Evolutionary conservation across 64 coral and sea anemone species (phyloP), one percentile per base, ranked within the genome.

Genomic region (Stichodactyla mertensii): DNA sequence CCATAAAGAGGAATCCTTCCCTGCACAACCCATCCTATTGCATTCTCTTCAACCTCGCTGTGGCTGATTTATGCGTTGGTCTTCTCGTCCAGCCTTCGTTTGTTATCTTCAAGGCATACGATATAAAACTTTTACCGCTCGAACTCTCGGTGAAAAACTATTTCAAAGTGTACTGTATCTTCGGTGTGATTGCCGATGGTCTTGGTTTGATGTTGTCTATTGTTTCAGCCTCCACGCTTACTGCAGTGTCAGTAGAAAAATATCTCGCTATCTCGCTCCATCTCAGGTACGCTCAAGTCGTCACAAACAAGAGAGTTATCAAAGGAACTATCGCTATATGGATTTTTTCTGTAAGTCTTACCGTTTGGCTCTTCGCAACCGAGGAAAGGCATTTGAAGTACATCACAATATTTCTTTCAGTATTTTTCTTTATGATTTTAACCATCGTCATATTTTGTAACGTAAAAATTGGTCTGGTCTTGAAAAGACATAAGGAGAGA

Each of bases 271-370:
- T 81, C 1, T 18, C 5, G 2, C 78, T 81, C 6, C 78, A 81
- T 20, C 78, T 81, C 16, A 81, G 78, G 54, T 81, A 81, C 22
- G 78, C 31, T 53, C 51, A 81, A 53, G 16, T 81, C 6, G 78
- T 81, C 6, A 81, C 78, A 7, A 81, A 81, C 78, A 20, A 7
- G 24, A 81, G 78, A 55, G 78, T 81, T 55, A 81, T 81, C 53
- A 81, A 81, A 16, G 78, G 2, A 54, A 20, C 54, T 4, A 54
- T 55, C 52, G 31, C 51, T 19, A 81, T 81, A 19, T 81, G 78
- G 78, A 22, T 55, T 81, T 81, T 81, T 81, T 45, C 51, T 28
- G 6, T 52, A 1, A 13, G 16, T 10, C 16, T 81, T 6, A 2
- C 51, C 16, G 19, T 81, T 28, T 81, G 78, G 78, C 53, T 81